These are phyloP conservation scores for Parapristionchus giblindavisi DNA, from an alignment of 2,888 invertebrate species.

Conservation along the genomic window DNA sequence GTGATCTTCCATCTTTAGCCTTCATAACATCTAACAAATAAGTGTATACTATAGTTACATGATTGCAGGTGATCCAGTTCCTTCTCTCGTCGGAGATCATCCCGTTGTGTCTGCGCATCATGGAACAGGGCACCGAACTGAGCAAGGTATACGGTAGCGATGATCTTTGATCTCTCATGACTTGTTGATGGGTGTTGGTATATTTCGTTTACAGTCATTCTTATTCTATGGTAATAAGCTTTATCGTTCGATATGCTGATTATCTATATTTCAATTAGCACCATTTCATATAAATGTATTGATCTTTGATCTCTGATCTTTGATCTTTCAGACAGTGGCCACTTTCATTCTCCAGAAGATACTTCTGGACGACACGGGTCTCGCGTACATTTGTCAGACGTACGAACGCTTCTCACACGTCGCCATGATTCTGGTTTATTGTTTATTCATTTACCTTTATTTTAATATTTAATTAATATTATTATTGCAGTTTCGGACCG, in stretches of 20 bases:
- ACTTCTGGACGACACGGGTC: conserved; percentile 93
- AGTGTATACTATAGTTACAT: conserved; percentile 79
- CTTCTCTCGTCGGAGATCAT: conserved; percentile 98
- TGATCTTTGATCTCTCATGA: background rate
- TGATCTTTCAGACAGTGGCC: conserved; percentile 97
- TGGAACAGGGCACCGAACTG: conserved; percentile 82
- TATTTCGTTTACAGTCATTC: background rate
- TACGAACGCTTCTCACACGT: conserved; percentile 99
- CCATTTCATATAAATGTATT: too few relatives aligned
- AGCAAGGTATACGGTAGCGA: conserved; percentile 10
- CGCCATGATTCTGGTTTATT: conserved; percentile 89
- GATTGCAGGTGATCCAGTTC: conserved; percentile 87
- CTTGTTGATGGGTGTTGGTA: background rate
- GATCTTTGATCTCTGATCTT: too few relatives aligned
- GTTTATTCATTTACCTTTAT: conserved; percentile 40
- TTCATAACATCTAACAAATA: background rate
- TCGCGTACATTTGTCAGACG: conserved; percentile 98
- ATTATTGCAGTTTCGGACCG: background rate
- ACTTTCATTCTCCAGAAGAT: conserved; percentile 98
- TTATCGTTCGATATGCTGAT: too few relatives aligned
- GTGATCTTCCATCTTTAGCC: too few relatives aligned
- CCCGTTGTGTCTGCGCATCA: conserved; percentile 94
- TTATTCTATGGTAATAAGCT: too few relatives aligned
- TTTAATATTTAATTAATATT: background rate
- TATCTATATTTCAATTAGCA: too few relatives aligned